Base-by-base conservation (phyloP, 2,888 invertebrate species). In the Plebejus melissa region DNA sequence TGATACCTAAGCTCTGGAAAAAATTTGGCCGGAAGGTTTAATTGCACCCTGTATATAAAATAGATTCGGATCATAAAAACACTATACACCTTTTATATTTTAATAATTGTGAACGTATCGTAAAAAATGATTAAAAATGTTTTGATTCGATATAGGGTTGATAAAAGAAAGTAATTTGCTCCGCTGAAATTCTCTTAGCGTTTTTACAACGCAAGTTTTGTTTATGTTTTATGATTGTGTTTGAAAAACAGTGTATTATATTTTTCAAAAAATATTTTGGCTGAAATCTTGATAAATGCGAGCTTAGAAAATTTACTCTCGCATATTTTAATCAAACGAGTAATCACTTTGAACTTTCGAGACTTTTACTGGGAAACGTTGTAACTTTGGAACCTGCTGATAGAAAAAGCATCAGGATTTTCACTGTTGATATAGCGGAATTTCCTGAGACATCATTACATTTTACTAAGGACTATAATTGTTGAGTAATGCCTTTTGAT, bases 271-370 rank as follows among this genome's bases (percentile, higher is more conserved):
- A 28, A 65, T 65, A 65, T 11, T 32, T 65, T 32, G 28, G 32
- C 4, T 32, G 1, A 32, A 28, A 65, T 32, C 32, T 32, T 32
- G 65, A 32, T 60, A 60, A 60, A 60, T 60, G n/a, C 13, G 32
- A 28, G 32, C 32, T 28, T 22, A 65, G 28, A 32, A 65, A 65
- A 65, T 65, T 28, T 60, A 60, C 60, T 11, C 60, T 28, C 28
- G 60, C 60, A 60, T 60, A n/a, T n/a, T n/a, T 65, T 65, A 32
- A 65, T 65, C 65, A 65, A 65, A 32, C 65, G 65, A 65, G 32
- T 65, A 65, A 65, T 65, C 13, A 65, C 32, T 65, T 65, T 65
- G 65, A 65, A 65, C 65, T 32, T 65, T 65, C 65, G 65, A 65
- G 13, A 65, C 32, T 28, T 32, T 65, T 65, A 65, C 65, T 11